Evolutionary conservation across 2,113 vertebrate species (phyloP).

Genomic region (Acrocephalus kingi): DNA sequence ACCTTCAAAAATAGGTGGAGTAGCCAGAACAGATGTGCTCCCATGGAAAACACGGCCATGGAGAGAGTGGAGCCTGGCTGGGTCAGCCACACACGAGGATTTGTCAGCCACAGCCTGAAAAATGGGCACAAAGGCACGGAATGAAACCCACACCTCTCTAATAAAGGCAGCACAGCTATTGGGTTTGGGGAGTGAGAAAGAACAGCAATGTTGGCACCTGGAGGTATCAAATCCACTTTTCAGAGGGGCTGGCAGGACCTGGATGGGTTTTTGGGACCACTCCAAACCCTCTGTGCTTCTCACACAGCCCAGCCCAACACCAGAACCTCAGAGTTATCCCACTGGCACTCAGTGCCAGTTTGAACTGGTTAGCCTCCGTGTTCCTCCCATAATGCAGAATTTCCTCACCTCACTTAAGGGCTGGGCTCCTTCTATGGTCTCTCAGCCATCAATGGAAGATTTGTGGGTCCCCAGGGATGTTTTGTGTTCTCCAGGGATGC

Average conservation of each 20-base stretch:
- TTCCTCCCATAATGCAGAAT: neutral
- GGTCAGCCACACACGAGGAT: neutral
- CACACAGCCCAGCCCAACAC: neutral
- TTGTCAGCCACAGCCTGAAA: neutral
- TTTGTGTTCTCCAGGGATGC: neutral
- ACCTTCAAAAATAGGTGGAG: neutral
- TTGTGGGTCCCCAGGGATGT: neutral
- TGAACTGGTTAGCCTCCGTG: neutral
- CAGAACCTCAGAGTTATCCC: neutral
- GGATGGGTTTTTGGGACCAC: neutral
- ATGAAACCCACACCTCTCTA: neutral
- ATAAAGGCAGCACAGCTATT: neutral
- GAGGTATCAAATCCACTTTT: neutral
- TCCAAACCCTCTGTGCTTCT: neutral
- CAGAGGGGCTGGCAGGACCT: neutral
- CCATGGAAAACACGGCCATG: neutral
- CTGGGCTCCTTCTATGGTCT: neutral
- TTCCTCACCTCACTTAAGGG: neutral
- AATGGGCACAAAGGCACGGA: neutral
- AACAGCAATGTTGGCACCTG: neutral
- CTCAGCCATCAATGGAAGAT: neutral
- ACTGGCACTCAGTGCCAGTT: neutral
- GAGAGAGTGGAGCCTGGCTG: neutral
- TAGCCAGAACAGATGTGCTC: neutral
- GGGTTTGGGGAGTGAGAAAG: neutral